A percentile compares a stretch with the other conserved stretches of the same genome.
Conservation (phyloP, 2,797 vertebrate genomes). For the Mormyrus proboscirostris region DNA sequence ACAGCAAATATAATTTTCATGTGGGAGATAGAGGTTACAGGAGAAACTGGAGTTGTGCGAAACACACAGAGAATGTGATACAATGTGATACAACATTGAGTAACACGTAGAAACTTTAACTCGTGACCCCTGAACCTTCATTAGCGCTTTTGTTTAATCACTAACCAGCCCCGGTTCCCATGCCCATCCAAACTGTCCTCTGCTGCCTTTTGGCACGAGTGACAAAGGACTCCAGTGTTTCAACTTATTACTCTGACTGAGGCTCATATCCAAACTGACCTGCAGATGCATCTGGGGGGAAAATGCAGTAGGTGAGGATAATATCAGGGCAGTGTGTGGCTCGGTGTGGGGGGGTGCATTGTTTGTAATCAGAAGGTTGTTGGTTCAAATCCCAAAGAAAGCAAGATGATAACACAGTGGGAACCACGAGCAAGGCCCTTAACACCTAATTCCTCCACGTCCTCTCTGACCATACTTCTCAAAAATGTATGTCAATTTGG, state of each 20-base stretch:
- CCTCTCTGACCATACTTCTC: neutral
- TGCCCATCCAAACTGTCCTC: neutral
- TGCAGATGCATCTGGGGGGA: neutral
- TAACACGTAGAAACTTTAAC: neutral
- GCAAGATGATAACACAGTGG: neutral
- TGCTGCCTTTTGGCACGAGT: neutral
- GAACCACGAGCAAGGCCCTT: neutral
- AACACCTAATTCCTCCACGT: neutral
- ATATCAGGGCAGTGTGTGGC: neutral
- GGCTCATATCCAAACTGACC: neutral
- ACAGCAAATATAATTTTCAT: neutral
- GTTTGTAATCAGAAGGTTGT: neutral
- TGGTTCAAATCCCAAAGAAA: neutral
- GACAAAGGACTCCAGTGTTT: neutral
- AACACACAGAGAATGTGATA: neutral
- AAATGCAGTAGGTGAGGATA: neutral
- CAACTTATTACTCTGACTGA: neutral
- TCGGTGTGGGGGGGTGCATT: neutral
- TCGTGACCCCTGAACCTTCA: neutral
- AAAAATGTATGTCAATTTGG: neutral
- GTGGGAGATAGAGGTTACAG: neutral
- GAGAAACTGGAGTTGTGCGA: neutral
- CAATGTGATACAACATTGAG: neutral
- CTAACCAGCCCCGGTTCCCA: neutral
- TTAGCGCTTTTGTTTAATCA: neutral